A percentile compares a stretch with the other conserved stretches of the same genome.
Conservation (phyloP, 1,140 invertebrate genomes). For the Drosophila micromelanica region DNA sequence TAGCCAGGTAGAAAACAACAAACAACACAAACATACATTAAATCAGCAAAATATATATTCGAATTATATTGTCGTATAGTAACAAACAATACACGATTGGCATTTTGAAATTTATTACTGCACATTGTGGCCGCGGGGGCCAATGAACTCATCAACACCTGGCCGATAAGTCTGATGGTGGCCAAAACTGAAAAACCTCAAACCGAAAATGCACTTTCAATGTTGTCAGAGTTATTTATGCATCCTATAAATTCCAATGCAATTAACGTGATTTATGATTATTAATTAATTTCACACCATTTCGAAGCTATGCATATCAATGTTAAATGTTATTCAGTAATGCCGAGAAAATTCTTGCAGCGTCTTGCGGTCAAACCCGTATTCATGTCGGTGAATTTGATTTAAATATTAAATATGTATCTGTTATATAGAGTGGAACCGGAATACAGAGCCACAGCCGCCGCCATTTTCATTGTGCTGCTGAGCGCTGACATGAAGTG, state of each 20-base stretch:
- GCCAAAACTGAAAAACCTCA: slow-evolving; percentile 2
- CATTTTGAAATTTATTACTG: slow-evolving; percentile 38
- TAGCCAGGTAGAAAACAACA: too few species aligned
- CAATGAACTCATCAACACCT: slow-evolving; percentile 62
- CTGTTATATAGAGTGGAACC: slow-evolving; percentile 28
- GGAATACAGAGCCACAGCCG: background rate
- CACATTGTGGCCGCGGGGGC: slow-evolving; percentile 27
- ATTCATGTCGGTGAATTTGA: slow-evolving; percentile 66
- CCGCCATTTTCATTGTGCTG: too few species aligned
- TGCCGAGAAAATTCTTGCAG: slow-evolving; percentile 56
- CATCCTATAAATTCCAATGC: slow-evolving; percentile 34
- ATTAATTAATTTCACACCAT: slow-evolving; percentile 61
- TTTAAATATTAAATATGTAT: slow-evolving; percentile 75
- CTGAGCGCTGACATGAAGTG: background rate
- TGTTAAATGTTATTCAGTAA: slow-evolving; percentile 9
- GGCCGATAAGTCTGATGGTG: slow-evolving; percentile 4
- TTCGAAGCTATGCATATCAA: slow-evolving; percentile 31
- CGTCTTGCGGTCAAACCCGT: slow-evolving; percentile 36
- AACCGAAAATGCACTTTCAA: slow-evolving; percentile 16
- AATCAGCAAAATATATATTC: background rate
- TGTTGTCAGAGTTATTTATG: slow-evolving; percentile 44
- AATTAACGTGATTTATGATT: slow-evolving; percentile 73
- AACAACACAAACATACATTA: too few species aligned
- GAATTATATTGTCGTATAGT: background rate
- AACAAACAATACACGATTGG: background rate